Percentiles rank a stretch among this genome's conserved stretches.
phyloP scores from a whole-genome alignment of 92 coral and sea anemone species.

The Desmophyllum pertusum region DNA sequence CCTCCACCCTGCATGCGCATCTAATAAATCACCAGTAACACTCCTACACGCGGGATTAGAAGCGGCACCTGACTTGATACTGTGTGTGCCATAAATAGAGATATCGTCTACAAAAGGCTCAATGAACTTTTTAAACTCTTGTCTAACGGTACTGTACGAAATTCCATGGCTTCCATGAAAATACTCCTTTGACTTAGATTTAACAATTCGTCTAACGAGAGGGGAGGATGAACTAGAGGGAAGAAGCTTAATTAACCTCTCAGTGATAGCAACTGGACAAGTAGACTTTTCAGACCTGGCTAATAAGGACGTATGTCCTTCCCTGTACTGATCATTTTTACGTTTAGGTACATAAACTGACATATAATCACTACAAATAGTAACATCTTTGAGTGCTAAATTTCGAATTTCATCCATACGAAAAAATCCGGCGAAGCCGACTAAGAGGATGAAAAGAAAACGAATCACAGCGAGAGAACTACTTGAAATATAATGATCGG shows the following conservation, averaged over 20 bases:
- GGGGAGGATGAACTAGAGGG: not conserved
- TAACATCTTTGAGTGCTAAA: no score
- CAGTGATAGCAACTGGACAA: no score
- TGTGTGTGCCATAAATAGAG: no score
- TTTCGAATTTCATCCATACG: slow-evolving; percentile 37
- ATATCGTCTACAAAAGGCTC: no score
- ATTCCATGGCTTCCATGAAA: no score
- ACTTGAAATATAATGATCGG: slow-evolving; percentile 23
- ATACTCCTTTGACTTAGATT: slow-evolving; percentile 29
- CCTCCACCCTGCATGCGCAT: no score
- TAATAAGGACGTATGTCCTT: slow-evolving; percentile 25
- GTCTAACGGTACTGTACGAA: no score
- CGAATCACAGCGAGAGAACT: slow-evolving; percentile 15
- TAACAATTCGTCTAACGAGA: slow-evolving; percentile 6
- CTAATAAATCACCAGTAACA: not conserved
- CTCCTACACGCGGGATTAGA: not conserved
- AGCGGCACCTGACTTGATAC: no score
- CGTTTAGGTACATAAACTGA: slow-evolving; percentile 28
- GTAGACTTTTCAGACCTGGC: not conserved
- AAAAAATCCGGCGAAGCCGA: slow-evolving; percentile 56
- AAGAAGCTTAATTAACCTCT: no score
- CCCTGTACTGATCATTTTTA: slow-evolving; percentile 32
- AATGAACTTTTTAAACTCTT: no score
- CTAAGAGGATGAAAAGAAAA: slow-evolving; percentile 49
- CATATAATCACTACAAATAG: slow-evolving; percentile 8